Conservation (phyloP, 2,797 vertebrate genomes). For the Lophius americanus region DNA sequence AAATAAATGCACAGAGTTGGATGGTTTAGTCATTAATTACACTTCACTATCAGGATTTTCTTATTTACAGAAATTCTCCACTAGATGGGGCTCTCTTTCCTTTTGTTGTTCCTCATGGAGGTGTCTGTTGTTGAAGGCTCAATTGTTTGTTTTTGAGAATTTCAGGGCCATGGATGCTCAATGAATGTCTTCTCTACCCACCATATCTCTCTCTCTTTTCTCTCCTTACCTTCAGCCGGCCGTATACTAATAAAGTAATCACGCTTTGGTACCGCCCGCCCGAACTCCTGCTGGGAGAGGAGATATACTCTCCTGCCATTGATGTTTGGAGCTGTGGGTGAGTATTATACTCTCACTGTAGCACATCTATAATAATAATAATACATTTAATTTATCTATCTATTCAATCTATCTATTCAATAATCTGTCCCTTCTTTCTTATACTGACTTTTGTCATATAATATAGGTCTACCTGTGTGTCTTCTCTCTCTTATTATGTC, state of each 20-base stretch:
- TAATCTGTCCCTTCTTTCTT: no score
- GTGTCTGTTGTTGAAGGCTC: not conserved
- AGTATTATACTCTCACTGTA: conserved; percentile 58
- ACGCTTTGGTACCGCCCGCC: conserved; percentile 99
- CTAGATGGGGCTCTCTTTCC: conserved; percentile 58
- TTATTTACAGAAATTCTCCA: conserved; percentile 23
- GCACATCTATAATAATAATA: no score
- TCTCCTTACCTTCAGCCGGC: conserved; percentile 83
- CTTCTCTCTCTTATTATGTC: not conserved
- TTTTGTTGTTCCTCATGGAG: not conserved
- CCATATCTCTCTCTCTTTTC: not conserved
- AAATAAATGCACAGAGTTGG: no score
- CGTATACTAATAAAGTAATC: conserved; percentile 99
- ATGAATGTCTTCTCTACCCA: not conserved
- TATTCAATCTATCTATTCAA: not conserved
- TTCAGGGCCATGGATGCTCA: not conserved
- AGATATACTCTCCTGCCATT: conserved; percentile 96
- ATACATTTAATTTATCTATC: no score
- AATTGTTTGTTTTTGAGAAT: conserved; percentile 26
- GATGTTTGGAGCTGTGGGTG: conserved; percentile 99
- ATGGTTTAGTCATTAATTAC: no score
- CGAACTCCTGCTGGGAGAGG: conserved; percentile 83
- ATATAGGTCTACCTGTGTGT: no score
- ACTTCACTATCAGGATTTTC: not conserved
- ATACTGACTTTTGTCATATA: no score